Conservation (phyloP, 2,888 invertebrate species). For the Nematopogon swammerdamellus region DNA sequence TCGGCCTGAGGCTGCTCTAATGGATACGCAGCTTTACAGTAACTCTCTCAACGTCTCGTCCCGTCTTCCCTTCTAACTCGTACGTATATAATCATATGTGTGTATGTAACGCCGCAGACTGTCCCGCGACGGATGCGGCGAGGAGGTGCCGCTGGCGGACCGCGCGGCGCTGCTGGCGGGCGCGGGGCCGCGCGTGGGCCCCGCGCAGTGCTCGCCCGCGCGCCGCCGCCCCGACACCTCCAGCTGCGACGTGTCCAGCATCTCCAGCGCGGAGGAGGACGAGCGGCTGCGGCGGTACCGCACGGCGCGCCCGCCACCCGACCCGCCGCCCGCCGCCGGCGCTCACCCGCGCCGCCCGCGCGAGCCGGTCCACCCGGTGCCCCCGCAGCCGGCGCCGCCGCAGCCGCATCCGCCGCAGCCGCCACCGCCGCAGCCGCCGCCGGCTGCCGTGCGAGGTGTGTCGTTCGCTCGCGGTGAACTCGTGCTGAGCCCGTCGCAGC, state of each 20-base stretch:
- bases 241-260: constrained; percentile 46
- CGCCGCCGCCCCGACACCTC: constrained; percentile 41
- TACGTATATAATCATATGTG: too few relatives aligned
- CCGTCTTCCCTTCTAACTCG: too few relatives aligned
- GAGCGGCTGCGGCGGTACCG: constrained; percentile 21
- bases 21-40: too few relatives aligned
- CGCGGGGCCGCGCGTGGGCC: constrained; percentile 28
- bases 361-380: constrained; percentile 14
- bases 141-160: constrained; percentile 46
- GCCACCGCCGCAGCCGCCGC: too few relatives aligned
- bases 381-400: constrained; percentile 17
- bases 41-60: too few relatives aligned
- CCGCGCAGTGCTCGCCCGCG: constrained; percentile 47
- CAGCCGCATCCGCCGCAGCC: constrained; percentile 8
- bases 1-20: too few relatives aligned
- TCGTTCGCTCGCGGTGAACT: constrained; percentile 58
- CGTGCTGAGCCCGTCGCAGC: constrained; percentile 62
- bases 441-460: constrained; percentile 43
- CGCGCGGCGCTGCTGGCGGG: constrained; percentile 14
- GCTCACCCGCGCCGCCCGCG: constrained; percentile 8
- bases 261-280: constrained; percentile 52
- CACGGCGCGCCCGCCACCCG: constrained; percentile 11
- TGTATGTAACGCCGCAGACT: constrained; percentile 23
- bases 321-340: constrained; percentile 7
- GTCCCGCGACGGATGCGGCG: constrained; percentile 43